Percentiles rank a stretch among this genome's conserved stretches.
phyloP scores from a whole-genome alignment of 1,140 invertebrate genomes.

The Drosophila teissieri region DNA sequence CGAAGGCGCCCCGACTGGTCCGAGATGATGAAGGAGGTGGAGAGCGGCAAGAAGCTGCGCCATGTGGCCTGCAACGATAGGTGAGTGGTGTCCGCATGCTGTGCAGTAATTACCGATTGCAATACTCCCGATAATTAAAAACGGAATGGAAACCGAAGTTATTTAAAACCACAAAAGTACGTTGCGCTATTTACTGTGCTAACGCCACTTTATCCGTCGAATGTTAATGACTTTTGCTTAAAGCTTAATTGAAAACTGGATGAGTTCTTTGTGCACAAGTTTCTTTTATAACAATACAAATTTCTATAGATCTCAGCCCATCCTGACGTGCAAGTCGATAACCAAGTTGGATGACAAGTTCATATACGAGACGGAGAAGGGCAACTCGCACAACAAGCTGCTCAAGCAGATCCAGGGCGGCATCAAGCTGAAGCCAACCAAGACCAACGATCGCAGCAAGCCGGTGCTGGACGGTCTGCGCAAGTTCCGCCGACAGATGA shows the following conservation, averaged over 20 bases:
- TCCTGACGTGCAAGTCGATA: conserved; percentile 86
- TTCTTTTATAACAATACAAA: not conserved
- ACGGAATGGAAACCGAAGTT: conserved; percentile 1
- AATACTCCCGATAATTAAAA: conserved; percentile 34
- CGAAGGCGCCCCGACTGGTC: conserved; percentile 94
- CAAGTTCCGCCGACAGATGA: conserved; percentile 94
- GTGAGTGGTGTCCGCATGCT: conserved; percentile 68
- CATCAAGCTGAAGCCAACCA: conserved; percentile 90
- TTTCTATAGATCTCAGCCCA: conserved; percentile 86
- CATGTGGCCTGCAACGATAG: conserved; percentile 94
- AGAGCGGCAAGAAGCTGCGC: conserved; percentile 90
- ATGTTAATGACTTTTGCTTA: not conserved
- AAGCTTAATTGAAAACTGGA: not conserved
- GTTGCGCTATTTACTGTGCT: not conserved
- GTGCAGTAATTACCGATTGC: conserved; percentile 24
- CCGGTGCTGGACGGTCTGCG: conserved; percentile 92
- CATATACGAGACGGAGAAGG: conserved; percentile 94
- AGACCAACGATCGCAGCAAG: conserved; percentile 94
- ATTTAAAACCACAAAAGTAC: not conserved
- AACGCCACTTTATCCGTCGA: not conserved
- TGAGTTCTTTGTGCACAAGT: too few species aligned
- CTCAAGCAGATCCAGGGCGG: conserved; percentile 93
- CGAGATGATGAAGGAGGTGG: conserved; percentile 95
- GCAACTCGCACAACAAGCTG: conserved; percentile 92
- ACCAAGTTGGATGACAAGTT: conserved; percentile 91